A percentile compares a stretch with the other conserved stretches of the same genome.
These are phyloP conservation scores for Micrasema longulum DNA, from an alignment of 1,140 invertebrate species.

Conservation along the genomic window DNA sequence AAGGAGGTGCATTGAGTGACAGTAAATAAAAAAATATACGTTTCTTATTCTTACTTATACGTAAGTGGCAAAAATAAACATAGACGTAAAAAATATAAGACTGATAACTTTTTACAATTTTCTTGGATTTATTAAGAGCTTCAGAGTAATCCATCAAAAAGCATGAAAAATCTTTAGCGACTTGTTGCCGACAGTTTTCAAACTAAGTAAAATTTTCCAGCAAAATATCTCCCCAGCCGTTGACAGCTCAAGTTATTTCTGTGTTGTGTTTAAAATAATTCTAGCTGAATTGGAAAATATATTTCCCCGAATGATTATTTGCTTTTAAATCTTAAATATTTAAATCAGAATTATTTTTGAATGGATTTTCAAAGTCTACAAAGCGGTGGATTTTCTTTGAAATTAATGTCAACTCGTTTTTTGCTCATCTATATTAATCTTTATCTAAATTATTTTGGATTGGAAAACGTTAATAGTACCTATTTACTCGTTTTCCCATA, in stretches of 20 bases:
- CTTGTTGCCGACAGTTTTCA: constrained; percentile 24
- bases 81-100: not conserved
- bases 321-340: constrained; percentile 11
- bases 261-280: constrained; percentile 11
- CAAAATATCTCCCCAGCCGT: constrained; percentile 9
- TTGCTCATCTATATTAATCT: not conserved
- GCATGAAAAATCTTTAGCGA: not conserved
- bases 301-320: not conserved
- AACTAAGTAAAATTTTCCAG: constrained; percentile 4
- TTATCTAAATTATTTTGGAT: not conserved
- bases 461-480: not conserved
- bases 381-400: not conserved
- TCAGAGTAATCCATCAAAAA: constrained; percentile 15
- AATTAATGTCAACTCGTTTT: not conserved
- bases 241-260: constrained; percentile 4
- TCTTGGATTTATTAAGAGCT: not conserved
- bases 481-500: not conserved
- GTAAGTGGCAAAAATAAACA: not conserved
- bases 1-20: not conserved
- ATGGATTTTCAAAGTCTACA: not conserved
- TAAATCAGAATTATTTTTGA: not conserved
- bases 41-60: not conserved
- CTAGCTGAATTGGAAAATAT: not conserved
- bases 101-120: too few relatives aligned
- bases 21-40: not conserved